A percentile compares a stretch with the other conserved stretches of the same genome.
phyloP scores from a whole-genome alignment of 2,113 vertebrate genomes.

The Cathartes aura region DNA sequence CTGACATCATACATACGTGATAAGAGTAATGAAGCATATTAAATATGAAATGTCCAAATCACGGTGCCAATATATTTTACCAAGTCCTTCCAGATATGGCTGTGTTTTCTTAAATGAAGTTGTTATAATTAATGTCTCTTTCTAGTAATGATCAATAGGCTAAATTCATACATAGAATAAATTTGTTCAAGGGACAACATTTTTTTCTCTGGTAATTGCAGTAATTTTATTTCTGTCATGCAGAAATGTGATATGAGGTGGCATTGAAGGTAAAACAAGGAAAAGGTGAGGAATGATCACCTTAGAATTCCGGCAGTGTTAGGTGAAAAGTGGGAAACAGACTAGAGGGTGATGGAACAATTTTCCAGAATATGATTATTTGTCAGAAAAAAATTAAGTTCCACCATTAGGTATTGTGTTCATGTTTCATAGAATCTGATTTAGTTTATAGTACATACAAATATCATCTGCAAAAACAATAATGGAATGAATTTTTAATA shows the following conservation, averaged over 20 bases:
- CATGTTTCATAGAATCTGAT: not conserved
- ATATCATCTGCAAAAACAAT: not conserved
- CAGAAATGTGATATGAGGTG: not conserved
- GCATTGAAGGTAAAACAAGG: not conserved
- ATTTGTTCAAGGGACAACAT: not conserved
- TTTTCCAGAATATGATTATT: not conserved
- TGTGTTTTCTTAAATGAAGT: not conserved
- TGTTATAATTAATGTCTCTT: not conserved
- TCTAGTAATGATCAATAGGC: not conserved
- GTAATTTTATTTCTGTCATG: not conserved
- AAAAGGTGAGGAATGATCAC: not conserved
- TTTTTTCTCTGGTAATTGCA: not conserved
- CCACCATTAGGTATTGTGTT: not conserved
- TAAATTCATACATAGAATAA: not conserved
- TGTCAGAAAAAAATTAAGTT: not conserved
- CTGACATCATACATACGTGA: rapidly evolving
- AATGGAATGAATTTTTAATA: not conserved
- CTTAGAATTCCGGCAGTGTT: not conserved
- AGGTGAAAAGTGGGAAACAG: not conserved
- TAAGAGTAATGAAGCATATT: not conserved
- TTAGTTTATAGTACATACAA: not conserved
- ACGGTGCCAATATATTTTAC: not conserved
- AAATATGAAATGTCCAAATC: not conserved
- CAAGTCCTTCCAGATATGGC: not conserved
- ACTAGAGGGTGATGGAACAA: not conserved